Percentiles rank a stretch among this genome's conserved stretches.
Conservation (phyloP, 35 echinoderm and acorn worm species). For the Eucidaris tribuloides region DNA sequence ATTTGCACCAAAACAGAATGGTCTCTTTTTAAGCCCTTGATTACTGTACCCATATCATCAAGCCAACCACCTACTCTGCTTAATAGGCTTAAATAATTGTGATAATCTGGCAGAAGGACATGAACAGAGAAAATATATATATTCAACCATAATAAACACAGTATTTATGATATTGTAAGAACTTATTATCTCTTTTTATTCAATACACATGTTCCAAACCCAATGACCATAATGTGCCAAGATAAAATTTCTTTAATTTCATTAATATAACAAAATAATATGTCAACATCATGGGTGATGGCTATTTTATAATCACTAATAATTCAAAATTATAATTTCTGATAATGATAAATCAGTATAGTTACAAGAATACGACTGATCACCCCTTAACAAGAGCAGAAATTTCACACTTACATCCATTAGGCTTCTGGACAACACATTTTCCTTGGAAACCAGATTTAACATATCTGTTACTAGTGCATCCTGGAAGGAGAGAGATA, state of each 20-base stretch:
- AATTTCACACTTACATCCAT: constrained; percentile 78
- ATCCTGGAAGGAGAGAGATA: too few species aligned
- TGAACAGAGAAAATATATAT: too few species aligned
- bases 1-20: too few species aligned
- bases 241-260: neutral
- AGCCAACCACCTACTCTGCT: too few species aligned
- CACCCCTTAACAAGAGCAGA: neutral
- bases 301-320: neutral
- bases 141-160: too few species aligned
- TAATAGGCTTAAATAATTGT: too few species aligned
- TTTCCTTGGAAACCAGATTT: constrained; percentile 74
- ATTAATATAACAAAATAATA: neutral
- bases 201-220: too few species aligned
- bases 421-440: constrained; percentile 70
- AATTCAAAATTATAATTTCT: neutral
- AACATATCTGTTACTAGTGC: constrained; percentile 85
- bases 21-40: too few species aligned
- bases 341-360: neutral
- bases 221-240: neutral
- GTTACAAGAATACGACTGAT: neutral
- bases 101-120: too few species aligned
- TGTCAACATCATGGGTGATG: neutral
- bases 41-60: too few species aligned
- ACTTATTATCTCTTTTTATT: too few species aligned
- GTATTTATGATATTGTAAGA: too few species aligned